These are phyloP conservation scores for Sphaerodactylus townsendi DNA, from an alignment of 2,113 vertebrate species.

Conservation along the genomic window DNA sequence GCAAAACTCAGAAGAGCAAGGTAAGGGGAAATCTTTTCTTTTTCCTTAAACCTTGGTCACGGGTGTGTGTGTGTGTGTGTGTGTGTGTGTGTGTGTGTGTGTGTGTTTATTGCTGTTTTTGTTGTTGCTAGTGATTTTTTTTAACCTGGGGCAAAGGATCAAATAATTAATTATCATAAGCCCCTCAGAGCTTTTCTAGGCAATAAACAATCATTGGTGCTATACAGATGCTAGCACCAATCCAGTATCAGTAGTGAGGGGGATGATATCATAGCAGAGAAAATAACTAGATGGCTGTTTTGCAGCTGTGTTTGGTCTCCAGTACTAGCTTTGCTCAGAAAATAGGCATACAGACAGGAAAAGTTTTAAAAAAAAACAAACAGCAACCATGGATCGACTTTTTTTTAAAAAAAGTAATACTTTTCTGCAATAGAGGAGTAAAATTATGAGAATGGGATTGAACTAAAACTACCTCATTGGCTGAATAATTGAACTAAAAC, in stretches of 20 bases:
- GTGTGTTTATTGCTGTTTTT: too few species aligned
- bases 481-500: neutral
- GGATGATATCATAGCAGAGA: neutral
- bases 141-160: neutral
- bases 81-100: too few species aligned
- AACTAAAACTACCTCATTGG: neutral
- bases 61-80: too few species aligned
- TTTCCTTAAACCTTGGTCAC: slow-evolving; percentile 7
- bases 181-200: neutral
- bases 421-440: neutral
- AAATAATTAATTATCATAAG: neutral
- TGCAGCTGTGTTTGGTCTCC: neutral
- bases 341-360: neutral
- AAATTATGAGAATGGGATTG: neutral
- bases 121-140: neutral
- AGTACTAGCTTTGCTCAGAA: neutral
- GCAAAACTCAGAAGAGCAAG: slow-evolving; percentile 88
- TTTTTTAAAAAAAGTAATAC: neutral
- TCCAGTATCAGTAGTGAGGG: neutral
- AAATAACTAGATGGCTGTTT: neutral
- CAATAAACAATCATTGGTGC: neutral
- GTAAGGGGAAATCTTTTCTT: slow-evolving; percentile 67
- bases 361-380: neutral
- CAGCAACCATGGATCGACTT: too few species aligned
- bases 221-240: too few species aligned